Base-by-base conservation (phyloP, 2,113 vertebrate species). In the Trinectes maculatus region DNA sequence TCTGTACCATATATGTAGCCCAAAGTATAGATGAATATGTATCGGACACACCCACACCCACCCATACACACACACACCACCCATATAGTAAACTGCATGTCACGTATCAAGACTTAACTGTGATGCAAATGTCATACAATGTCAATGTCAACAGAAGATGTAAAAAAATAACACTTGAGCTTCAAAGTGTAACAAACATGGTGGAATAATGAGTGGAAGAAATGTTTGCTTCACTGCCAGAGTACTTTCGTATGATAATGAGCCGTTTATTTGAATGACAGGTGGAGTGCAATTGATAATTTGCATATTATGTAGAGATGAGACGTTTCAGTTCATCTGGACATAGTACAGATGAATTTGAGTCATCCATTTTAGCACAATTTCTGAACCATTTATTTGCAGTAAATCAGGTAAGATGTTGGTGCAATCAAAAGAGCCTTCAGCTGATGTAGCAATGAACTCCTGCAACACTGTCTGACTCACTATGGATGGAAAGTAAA, bases 121-220 rank as follows among this genome's bases (percentile, higher is more conserved):
- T 4, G 8, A 36, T 3, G 34, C 34, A 36, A 36, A 36, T 36
- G 34, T 36, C 34, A 36, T 11, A 13, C 9, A n/a, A n/a, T n/a
- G n/a, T n/a, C n/a, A n/a, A n/a, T 13, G 13, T 36, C 34, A 57
- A 76, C 11, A 11, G 9, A 37, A n/a, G 16, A n/a, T 34, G 24
- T 12, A 10, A 40, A 37, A 29, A 69, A 3, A 34, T 7, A 11
- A 34, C 33, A 34, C n/a, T n/a, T n/a, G 10, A 34, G 33, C 5
- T n/a, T n/a, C 33, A 31, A 8, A 5, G 6, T 53, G 60, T 39
- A 53, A 48, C 13, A 61, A 10, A 57, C 60, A 66, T 25, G 34
- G 33, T 26, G 60, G 71, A 84, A 84, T 84, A 87, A 88, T 78
- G 72, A 80, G 77, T 16, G 7, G 28, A 11, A 42, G 34, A 83